phyloP scores from a whole-genome alignment of 2,797 vertebrate species.

The Tenualosa ilisha region DNA sequence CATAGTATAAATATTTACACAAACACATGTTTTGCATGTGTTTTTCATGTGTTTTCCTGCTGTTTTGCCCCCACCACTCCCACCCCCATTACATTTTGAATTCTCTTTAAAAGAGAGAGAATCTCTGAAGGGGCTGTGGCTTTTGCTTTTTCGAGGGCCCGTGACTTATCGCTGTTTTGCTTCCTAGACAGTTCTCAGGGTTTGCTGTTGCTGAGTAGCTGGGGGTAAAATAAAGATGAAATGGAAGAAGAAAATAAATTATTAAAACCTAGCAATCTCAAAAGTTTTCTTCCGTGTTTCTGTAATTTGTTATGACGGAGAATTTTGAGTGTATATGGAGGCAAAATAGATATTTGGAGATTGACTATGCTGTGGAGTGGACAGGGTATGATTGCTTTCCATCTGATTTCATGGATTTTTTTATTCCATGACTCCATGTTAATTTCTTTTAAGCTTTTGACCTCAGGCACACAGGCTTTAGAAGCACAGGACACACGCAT shows the following conservation, averaged over 20 bases:
- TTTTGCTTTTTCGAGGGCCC: neutral
- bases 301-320: neutral
- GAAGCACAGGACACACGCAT: neutral
- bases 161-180: too few relatives aligned
- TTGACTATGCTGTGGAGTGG: neutral
- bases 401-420: neutral
- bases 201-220: neutral
- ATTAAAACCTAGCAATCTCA: too few relatives aligned
- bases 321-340: neutral
- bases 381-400: neutral
- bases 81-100: too few relatives aligned
- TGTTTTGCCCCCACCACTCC: too few relatives aligned
- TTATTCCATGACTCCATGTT: neutral
- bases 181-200: too few relatives aligned
- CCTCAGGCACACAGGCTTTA: neutral
- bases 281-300: neutral
- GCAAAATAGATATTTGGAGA: neutral
- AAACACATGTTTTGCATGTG: too few relatives aligned
- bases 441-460: neutral
- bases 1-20: neutral
- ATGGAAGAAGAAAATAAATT: neutral
- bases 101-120: neutral
- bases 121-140: too few relatives aligned
- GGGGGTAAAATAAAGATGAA: neutral
- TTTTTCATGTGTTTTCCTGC: too few relatives aligned